Base-by-base conservation (phyloP, 2,888 invertebrate genomes). In the Coenonympha glycerion region DNA sequence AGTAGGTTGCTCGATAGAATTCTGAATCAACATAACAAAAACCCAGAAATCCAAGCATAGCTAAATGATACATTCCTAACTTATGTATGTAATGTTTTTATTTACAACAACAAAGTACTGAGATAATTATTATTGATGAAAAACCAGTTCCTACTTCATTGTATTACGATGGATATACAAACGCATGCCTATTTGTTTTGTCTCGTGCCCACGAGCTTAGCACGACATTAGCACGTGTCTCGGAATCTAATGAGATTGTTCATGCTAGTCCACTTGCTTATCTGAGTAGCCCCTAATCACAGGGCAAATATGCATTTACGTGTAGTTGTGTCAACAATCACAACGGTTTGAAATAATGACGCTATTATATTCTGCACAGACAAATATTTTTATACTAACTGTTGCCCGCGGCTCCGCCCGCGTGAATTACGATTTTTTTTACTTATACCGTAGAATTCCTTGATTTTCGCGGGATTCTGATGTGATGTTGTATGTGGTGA, bases 281-380 rank as follows among this genome's bases (percentile, higher is more conserved):
- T 54, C 52, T 54, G 15, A 34, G 19, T 18, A 57, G 47, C 40
- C 52, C 52, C 49, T 56, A 52, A 54, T 57, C 56, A 57, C 50
- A 55, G 55, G 52, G 52, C 50, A 57, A 55, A 55, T 49, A 55
- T 48, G 21, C 26, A 47, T 39, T 42, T 57, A 57, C 55, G 52
- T 52, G 56, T 39, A 54, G 19, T 13, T 13, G 15, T 31, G 53
- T 39, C 30, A 36, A 47, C 26, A 39, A 44, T 24, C 15, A 53
- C 21, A 36, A 34, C 11, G 8, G 18, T n/a, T 26, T n/a, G 9
- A n/a, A 18, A n/a, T 9, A 6, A 6, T 40, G 13, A n/a, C n/a
- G 28, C 9, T 28, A 28, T n/a, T 28, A n/a, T n/a, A n/a, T n/a
- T n/a, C n/a, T n/a, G n/a, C n/a, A n/a, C n/a, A n/a, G n/a, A n/a